A percentile compares a stretch with the other conserved stretches of the same genome.
Conservation (phyloP, 92 coral and sea anemone species). For the Virgularia gustaviana region DNA sequence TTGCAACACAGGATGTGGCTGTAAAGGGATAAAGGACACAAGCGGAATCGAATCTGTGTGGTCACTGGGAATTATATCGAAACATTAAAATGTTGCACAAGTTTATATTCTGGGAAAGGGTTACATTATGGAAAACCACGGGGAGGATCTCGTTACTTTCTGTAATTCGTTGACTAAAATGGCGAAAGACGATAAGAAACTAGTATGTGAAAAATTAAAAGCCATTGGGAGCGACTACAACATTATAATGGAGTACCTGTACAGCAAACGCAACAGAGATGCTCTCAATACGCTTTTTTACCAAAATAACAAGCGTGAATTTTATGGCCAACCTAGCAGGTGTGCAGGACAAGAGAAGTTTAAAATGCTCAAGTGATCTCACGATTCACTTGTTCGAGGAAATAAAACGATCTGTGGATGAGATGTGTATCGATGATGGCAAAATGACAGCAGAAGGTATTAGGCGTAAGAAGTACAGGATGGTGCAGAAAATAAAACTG, state of each 20-base stretch:
- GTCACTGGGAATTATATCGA: constrained; percentile 55
- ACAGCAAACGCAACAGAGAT: constrained; percentile 39
- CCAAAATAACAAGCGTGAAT: neutral
- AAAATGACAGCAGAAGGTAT: constrained; percentile 13
- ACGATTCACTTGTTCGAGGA: constrained; percentile 15
- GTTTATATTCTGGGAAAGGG: neutral
- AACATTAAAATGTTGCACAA: constrained; percentile 38
- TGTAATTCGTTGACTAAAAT: neutral
- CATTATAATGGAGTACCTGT: constrained; percentile 6
- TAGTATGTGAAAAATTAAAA: neutral
- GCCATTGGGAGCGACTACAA: neutral
- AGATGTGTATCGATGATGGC: neutral
- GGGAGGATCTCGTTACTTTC: neutral
- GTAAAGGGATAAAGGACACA: constrained; percentile 9
- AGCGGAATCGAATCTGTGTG: neutral
- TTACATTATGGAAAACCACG: neutral
- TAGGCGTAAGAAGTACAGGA: constrained; percentile 36
- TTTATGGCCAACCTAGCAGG: neutral
- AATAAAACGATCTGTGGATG: neutral
- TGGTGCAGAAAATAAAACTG: constrained; percentile 40
- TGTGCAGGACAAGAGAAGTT: constrained; percentile 25
- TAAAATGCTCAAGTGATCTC: neutral
- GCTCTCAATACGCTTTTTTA: constrained; percentile 24
- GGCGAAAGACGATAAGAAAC: neutral
- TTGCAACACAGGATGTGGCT: constrained; percentile 22